These are phyloP conservation scores for Andrena flavipes DNA, from an alignment of 2,888 invertebrate genomes.

Conservation along the genomic window DNA sequence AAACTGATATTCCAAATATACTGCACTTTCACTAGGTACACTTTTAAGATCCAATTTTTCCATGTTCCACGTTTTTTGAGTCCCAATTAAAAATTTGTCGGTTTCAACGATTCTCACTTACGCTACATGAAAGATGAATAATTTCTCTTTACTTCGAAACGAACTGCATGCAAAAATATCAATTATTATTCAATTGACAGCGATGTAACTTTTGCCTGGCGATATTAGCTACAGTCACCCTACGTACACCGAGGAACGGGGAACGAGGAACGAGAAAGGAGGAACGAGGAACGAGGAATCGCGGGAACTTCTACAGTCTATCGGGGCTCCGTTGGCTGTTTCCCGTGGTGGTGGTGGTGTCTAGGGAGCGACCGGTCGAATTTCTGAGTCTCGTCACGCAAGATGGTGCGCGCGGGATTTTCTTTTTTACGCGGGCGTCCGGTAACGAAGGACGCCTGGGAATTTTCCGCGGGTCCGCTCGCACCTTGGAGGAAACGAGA, in stretches of 20 bases:
- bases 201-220: too few relatives aligned
- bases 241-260: conserved; percentile 15
- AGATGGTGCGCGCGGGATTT: conserved; percentile 68
- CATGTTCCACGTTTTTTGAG: too few relatives aligned
- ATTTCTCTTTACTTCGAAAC: too few relatives aligned
- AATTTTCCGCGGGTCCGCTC: conserved; percentile 75
- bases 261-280: conserved; percentile 19
- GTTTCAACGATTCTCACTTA: too few relatives aligned
- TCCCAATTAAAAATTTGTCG: too few relatives aligned
- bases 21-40: too few relatives aligned
- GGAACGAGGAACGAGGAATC: conserved; percentile 26
- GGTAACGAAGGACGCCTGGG: conserved; percentile 71
- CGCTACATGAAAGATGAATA: too few relatives aligned
- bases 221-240: too few relatives aligned
- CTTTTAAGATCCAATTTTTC: too few relatives aligned
- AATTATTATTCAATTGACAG: too few relatives aligned
- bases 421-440: conserved; percentile 64
- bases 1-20: too few relatives aligned
- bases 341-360: neutral
- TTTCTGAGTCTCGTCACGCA: conserved; percentile 71
- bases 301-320: conserved; percentile 20
- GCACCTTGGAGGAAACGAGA: conserved; percentile 71
- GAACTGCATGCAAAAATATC: too few relatives aligned
- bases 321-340: conserved; percentile 11
- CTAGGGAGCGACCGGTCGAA: conserved; percentile 45